Percentiles rank a stretch among this genome's conserved stretches.
These are phyloP conservation scores for Clepsis dumicolana DNA, from an alignment of 2,888 invertebrate species.

Conservation along the genomic window DNA sequence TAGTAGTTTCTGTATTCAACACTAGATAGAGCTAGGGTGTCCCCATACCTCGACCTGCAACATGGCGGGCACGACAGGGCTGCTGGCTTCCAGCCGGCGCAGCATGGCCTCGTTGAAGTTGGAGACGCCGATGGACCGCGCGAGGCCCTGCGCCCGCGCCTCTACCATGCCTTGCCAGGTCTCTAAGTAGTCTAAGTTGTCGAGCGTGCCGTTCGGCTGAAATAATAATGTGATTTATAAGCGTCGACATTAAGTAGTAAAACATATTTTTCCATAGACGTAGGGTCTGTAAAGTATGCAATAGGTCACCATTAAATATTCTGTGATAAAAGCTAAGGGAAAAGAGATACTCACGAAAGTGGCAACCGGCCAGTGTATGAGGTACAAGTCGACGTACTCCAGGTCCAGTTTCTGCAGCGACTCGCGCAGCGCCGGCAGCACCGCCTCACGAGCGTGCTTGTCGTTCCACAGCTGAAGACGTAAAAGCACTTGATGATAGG, in stretches of 20 bases:
- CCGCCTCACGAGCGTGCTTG: constrained; percentile 57
- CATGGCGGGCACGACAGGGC: constrained; percentile 83
- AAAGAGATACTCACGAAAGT: constrained; percentile 53
- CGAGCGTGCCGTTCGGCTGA: constrained; percentile 55
- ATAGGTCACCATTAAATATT: too few relatives aligned
- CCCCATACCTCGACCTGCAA: constrained; percentile 86
- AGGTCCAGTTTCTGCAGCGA: constrained; percentile 60
- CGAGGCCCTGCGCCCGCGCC: constrained; percentile 86
- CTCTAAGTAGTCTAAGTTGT: constrained; percentile 87
- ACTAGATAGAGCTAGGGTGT: too few relatives aligned
- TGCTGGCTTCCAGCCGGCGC: constrained; percentile 81
- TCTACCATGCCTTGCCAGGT: constrained; percentile 90
- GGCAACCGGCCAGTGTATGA: constrained; percentile 70
- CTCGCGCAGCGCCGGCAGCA: constrained; percentile 64
- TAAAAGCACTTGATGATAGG: too few relatives aligned
- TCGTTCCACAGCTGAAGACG: constrained; percentile 67
- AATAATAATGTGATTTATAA: not conserved
- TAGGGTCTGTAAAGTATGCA: too few relatives aligned
- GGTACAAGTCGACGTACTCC: constrained; percentile 67
- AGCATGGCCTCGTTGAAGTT: constrained; percentile 92
- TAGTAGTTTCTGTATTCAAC: too few relatives aligned
- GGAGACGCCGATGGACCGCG: constrained; percentile 90
- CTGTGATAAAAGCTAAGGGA: not conserved
- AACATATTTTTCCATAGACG: too few relatives aligned
- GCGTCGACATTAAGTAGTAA: too few relatives aligned